phyloP scores from a whole-genome alignment of 2,888 invertebrate genomes.

The Synanthedon formicaeformis region DNA sequence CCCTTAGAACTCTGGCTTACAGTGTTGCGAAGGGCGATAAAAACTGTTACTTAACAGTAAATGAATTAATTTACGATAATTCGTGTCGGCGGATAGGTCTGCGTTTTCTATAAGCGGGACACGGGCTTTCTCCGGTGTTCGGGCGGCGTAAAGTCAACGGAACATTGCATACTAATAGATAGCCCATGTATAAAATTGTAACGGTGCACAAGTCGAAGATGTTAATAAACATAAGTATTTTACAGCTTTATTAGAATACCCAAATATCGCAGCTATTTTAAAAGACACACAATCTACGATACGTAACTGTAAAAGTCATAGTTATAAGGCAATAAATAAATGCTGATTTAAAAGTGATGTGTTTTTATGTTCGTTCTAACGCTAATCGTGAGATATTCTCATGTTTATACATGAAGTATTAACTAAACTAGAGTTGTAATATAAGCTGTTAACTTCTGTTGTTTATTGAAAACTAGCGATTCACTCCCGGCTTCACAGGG shows the following conservation, averaged over 20 bases:
- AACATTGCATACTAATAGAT: conserved; percentile 57
- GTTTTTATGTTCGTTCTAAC: neutral
- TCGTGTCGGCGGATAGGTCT: conserved; percentile 37
- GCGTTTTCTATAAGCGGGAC: conserved; percentile 42
- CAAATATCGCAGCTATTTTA: conserved; percentile 25
- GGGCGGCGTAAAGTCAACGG: conserved; percentile 42
- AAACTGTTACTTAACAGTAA: conserved; percentile 36
- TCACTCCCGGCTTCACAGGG: too few relatives aligned
- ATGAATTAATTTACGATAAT: conserved; percentile 47
- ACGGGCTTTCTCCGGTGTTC: conserved; percentile 54
- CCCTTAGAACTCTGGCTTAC: conserved; percentile 32
- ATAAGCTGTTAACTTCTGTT: too few relatives aligned
- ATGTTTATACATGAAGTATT: too few relatives aligned
- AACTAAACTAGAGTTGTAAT: too few relatives aligned
- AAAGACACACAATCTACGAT: conserved; percentile 44
- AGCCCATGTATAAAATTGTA: conserved; percentile 55
- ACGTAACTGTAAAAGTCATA: conserved; percentile 27
- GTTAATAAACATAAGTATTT: conserved; percentile 54
- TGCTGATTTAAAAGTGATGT: neutral
- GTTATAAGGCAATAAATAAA: neutral
- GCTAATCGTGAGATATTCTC: too few relatives aligned
- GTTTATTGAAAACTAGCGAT: too few relatives aligned
- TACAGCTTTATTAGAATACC: conserved; percentile 57
- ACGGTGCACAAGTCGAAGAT: conserved; percentile 49
- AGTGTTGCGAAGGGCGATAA: conserved; percentile 33